A percentile compares a stretch with the other conserved stretches of the same genome.
Conservation (phyloP, 2,888 invertebrate genomes). For the Cheiracanthium punctorium region DNA sequence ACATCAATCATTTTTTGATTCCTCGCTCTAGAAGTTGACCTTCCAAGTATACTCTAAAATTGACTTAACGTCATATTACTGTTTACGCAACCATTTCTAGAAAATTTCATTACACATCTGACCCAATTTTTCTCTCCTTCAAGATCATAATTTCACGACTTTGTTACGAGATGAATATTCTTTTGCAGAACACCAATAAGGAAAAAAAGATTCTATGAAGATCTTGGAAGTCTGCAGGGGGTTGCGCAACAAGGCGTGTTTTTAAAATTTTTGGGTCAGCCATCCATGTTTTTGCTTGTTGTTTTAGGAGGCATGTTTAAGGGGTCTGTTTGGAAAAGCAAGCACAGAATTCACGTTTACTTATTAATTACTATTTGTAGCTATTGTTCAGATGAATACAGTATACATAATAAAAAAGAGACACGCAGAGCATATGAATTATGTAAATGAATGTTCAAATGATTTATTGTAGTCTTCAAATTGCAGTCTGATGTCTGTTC, state of each 20-base stretch:
- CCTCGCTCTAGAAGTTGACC: no score
- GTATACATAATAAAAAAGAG: no score
- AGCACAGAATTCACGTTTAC: not conserved
- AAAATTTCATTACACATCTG: not conserved
- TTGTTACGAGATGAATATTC: not conserved
- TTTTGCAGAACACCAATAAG: not conserved
- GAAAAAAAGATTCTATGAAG: not conserved
- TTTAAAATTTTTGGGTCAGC: not conserved
- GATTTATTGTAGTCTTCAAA: not conserved
- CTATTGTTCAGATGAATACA: not conserved
- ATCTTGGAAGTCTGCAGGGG: not conserved
- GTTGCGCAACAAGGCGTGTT: not conserved
- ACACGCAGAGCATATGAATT: not conserved
- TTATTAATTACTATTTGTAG: not conserved
- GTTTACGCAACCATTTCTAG: not conserved
- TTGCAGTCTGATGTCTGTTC: no score
- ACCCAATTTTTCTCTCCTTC: not conserved
- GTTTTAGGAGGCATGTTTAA: not conserved
- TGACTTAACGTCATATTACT: no score
- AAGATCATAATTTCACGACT: not conserved
- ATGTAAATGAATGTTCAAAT: not conserved
- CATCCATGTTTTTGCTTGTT: not conserved
- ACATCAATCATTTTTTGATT: no score
- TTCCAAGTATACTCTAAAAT: no score
- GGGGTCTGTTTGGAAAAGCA: not conserved